A percentile compares a stretch with the other conserved stretches of the same genome.
Evolutionary conservation across 2,888 invertebrate species (phyloP).

Genomic region (Cantharis rufa): DNA sequence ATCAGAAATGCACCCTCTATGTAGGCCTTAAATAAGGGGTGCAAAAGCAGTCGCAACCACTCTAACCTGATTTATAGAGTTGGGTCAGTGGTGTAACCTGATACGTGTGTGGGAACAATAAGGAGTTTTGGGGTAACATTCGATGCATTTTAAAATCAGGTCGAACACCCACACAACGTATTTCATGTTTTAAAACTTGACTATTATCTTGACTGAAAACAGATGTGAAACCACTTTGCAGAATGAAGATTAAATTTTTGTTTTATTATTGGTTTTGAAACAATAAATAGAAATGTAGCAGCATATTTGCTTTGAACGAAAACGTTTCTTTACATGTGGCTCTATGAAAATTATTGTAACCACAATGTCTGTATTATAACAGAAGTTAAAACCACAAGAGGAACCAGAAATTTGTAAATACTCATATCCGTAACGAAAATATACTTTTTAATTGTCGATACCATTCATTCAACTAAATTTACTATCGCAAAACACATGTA

Average conservation of each 20-base stretch:
- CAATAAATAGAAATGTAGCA: neutral
- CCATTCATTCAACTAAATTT: neutral
- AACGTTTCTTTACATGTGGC: neutral
- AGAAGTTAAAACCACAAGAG: conserved; percentile 4
- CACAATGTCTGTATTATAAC: neutral
- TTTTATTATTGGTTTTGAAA: conserved; percentile 15
- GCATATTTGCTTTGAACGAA: neutral
- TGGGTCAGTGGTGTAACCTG: conserved; percentile 51
- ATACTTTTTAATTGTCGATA: neutral
- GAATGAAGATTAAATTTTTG: conserved; percentile 40
- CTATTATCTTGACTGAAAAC: conserved; percentile 45
- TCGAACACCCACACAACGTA: conserved; percentile 39
- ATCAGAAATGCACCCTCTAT: conserved; percentile 28
- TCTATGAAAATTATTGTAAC: conserved; percentile 1
- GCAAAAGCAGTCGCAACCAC: conserved; percentile 27
- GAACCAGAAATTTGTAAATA: conserved; percentile 11
- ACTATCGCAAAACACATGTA: neutral
- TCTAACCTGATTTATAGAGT: conserved; percentile 47
- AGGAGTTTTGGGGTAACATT: conserved; percentile 34
- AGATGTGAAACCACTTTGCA: conserved; percentile 45
- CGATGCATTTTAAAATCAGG: conserved; percentile 43
- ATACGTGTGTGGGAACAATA: conserved; percentile 47
- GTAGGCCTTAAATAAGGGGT: conserved; percentile 7
- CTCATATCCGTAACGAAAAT: neutral
- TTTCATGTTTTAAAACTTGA: conserved; percentile 13